Base-by-base conservation (phyloP, 2,113 vertebrate species). In the Calyptommatus sinebrachiatus region DNA sequence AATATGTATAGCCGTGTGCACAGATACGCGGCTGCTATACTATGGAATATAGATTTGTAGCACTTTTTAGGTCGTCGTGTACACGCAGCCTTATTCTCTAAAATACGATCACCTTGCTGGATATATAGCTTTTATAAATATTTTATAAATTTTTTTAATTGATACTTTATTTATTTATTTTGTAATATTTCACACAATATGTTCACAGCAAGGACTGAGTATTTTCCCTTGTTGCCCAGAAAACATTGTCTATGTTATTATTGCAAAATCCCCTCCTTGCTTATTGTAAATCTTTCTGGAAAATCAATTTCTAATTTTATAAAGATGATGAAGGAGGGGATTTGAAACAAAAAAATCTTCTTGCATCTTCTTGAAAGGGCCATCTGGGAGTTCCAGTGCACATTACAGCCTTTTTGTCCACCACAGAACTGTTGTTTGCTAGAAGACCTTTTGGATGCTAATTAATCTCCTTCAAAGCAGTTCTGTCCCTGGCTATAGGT, bases 391-490 rank as follows among this genome's bases (percentile, higher is more conserved):
- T 86, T 89, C 66, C 78, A 70, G 84, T 63, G 63, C 66, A 71
- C 18, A 78, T 82, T 89, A 80, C 87, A 89, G 68, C 24, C 53
- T 86, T 46, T 84, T 86, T 81, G 83, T 83, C 6, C 62, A 61
- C 63, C 14, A 28, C 50, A 57, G 73, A 46, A 72, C 72, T 63
- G 35, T 71, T 50, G 78, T 76, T 79, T 28, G 53, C 65, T 76
- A 65, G 41, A 80, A 87, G 83, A 71, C 84, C 85, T 90, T 92
- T 83, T 87, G 86, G 77, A 89, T 91, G 85, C 78, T 90, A 88
- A 92, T 89, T 85, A 84, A 89, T 79, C 86, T 87, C 66, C n/a
- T 86, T 88, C 84, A 84, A 69, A 90, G 84, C 84, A 75, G 85
- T 89, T 85, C 78, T 81, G 57, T 87, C 81, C 66, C 75, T 77